phyloP scores from a whole-genome alignment of 2,888 invertebrate species.

The Torymus texanus region DNA sequence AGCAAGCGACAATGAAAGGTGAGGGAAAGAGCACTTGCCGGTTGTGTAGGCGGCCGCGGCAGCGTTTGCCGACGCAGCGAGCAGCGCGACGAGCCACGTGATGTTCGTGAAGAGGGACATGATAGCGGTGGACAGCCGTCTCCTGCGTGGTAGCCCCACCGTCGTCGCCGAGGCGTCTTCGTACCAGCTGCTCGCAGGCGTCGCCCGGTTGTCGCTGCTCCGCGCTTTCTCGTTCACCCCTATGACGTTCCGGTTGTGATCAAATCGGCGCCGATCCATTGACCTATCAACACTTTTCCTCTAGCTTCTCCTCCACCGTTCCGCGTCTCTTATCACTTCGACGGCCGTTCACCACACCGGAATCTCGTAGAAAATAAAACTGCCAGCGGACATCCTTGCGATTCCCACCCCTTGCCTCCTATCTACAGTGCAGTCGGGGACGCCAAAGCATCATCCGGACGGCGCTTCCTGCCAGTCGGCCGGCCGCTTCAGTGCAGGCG shows the following conservation, averaged over 20 bases:
- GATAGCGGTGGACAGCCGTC: conserved; percentile 58
- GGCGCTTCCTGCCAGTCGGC: no score
- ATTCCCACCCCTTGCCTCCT: background rate
- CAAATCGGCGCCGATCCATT: conserved; percentile 46
- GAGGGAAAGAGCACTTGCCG: conserved; percentile 61
- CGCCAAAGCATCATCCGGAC: no score
- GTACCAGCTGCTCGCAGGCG: conserved; percentile 11
- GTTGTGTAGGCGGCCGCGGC: conserved; percentile 69
- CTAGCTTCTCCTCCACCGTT: background rate
- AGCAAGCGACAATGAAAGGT: background rate
- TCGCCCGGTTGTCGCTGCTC: background rate
- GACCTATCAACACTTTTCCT: background rate
- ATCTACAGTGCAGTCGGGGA: no score
- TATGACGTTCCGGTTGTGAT: conserved; percentile 47
- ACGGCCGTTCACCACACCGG: background rate
- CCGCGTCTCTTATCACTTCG: no score
- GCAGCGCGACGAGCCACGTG: conserved; percentile 64
- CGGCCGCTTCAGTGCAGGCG: no score
- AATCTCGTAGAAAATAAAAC: background rate
- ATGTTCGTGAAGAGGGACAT: conserved; percentile 61
- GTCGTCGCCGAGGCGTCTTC: background rate
- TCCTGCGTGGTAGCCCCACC: conserved; percentile 5
- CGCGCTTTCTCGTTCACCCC: conserved; percentile 34
- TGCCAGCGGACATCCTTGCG: conserved; percentile 4
- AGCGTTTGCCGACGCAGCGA: conserved; percentile 59